Conservation (phyloP, 2,113 vertebrate genomes). For the Oreochromis aureus region DNA sequence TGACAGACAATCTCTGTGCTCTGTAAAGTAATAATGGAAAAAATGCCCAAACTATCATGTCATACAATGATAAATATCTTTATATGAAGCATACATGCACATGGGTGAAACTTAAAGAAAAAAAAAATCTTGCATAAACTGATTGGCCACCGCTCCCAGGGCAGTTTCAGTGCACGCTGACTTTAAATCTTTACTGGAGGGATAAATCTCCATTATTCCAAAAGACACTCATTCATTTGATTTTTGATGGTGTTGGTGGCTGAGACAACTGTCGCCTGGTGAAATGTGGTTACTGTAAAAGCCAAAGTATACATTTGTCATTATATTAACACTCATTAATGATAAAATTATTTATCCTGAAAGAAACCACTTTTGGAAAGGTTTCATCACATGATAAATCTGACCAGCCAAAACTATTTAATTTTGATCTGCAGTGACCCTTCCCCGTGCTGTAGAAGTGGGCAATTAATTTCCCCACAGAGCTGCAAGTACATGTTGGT, state of each 20-base stretch:
- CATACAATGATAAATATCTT: neutral
- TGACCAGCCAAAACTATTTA: neutral
- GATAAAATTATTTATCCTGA: neutral
- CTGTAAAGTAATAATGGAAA: neutral
- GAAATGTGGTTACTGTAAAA: neutral
- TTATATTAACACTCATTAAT: neutral
- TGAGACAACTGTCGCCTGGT: neutral
- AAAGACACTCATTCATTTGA: neutral
- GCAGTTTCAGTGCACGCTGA: neutral
- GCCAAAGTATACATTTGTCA: neutral
- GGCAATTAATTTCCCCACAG: fast-evolving
- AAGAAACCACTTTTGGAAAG: neutral
- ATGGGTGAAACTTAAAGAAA: neutral
- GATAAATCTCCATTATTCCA: neutral
- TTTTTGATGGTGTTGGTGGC: neutral
- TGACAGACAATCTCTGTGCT: neutral
- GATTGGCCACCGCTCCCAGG: neutral
- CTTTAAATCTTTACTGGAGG: neutral
- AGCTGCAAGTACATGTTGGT: neutral
- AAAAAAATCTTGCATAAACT: neutral
- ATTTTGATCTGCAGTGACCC: neutral
- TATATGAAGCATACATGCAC: neutral
- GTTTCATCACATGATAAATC: neutral
- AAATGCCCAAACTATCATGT: fast-evolving
- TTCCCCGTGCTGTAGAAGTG: neutral